phyloP scores from a whole-genome alignment of 2,113 vertebrate species.

The Anarhynchus alexandrinus region DNA sequence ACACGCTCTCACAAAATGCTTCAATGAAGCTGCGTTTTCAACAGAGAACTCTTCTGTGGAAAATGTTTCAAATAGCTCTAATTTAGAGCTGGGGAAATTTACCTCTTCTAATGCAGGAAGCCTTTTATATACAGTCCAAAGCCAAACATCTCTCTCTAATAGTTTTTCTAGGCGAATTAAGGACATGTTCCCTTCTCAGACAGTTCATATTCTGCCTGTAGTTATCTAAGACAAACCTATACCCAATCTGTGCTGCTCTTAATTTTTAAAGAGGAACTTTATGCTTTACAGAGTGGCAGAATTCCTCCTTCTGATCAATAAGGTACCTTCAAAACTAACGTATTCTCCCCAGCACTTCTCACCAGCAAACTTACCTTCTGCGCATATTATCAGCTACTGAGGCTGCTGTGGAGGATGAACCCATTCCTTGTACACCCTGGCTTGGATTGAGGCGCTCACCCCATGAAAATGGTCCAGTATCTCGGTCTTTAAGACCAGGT shows the following conservation, averaged over 20 bases:
- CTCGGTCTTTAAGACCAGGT: neutral
- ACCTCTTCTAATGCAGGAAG: conserved; percentile 47
- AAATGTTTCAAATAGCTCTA: conserved; percentile 63
- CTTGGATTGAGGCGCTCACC: neutral
- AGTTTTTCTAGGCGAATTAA: conserved; percentile 53
- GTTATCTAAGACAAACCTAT: neutral
- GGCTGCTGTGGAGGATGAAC: neutral
- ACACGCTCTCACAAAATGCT: conserved; percentile 52
- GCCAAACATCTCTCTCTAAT: conserved; percentile 49
- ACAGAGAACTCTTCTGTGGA: conserved; percentile 56
- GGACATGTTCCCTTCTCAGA: conserved; percentile 4
- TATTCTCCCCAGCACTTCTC: neutral
- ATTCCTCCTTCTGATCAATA: neutral
- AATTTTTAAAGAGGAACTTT: neutral
- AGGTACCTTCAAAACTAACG: neutral
- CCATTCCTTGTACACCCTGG: neutral
- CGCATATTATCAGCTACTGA: neutral
- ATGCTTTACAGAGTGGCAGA: neutral
- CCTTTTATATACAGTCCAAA: conserved; percentile 51
- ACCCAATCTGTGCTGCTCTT: neutral
- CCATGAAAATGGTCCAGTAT: neutral
- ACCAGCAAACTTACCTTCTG: neutral
- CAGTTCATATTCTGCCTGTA: neutral
- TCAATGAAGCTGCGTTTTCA: conserved; percentile 58
- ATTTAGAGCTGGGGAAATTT: conserved; percentile 50